These are phyloP conservation scores for Rallus crepitans DNA, from an alignment of 2,797 vertebrate species.

Conservation along the genomic window DNA sequence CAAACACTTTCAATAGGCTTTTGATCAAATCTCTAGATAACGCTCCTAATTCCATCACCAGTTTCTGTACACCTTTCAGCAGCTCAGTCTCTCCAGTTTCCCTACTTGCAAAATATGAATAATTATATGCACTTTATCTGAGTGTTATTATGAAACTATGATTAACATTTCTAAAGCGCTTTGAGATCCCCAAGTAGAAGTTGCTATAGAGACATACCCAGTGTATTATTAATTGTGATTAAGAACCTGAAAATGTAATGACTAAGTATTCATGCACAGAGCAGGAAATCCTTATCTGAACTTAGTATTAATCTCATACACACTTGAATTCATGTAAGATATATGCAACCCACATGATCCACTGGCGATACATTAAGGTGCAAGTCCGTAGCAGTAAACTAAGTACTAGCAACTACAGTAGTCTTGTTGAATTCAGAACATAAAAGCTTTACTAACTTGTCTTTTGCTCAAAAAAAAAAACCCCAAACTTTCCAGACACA, in stretches of 20 bases:
- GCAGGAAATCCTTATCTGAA: conserved; percentile 21
- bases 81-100: neutral
- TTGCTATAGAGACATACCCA: conserved; percentile 9
- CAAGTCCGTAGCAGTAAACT: neutral
- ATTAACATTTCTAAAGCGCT: neutral
- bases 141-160: neutral
- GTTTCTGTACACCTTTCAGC: neutral
- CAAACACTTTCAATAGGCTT: neutral
- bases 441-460: neutral
- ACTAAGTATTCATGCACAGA: neutral
- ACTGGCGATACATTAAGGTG: neutral
- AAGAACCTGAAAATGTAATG: conserved; percentile 13
- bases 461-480: neutral
- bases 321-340: neutral
- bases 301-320: neutral
- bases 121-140: neutral
- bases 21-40: neutral
- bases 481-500: neutral
- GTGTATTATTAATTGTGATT: conserved; percentile 21
- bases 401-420: neutral
- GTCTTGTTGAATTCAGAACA: neutral
- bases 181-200: conserved; percentile 13
- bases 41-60: neutral
- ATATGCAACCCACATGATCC: neutral
- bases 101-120: neutral